Conservation (phyloP, 1,140 invertebrate genomes). For the Melipona quadrifasciata region DNA sequence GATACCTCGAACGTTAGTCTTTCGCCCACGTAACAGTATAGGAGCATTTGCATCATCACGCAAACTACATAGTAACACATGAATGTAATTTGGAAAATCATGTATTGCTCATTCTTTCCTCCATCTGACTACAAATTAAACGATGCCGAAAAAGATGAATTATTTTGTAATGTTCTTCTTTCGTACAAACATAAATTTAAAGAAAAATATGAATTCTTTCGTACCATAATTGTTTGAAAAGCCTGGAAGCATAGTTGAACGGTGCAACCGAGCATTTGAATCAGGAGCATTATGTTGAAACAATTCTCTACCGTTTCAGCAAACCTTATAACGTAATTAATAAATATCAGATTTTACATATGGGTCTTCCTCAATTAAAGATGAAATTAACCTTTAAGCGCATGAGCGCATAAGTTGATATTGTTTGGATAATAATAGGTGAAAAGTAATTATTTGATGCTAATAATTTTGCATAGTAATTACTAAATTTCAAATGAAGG, state of each 20-base stretch:
- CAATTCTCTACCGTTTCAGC: slow-evolving; percentile 74
- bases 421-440: too few relatives aligned
- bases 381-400: too few relatives aligned
- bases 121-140: slow-evolving; percentile 29
- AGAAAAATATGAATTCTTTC: background rate
- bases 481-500: too few relatives aligned
- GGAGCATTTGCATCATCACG: slow-evolving; percentile 52
- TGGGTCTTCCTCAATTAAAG: too few relatives aligned
- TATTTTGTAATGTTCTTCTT: background rate
- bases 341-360: background rate
- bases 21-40: slow-evolving; percentile 66
- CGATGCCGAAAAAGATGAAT: background rate
- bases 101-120: background rate
- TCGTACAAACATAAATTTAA: too few relatives aligned
- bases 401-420: too few relatives aligned
- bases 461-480: too few relatives aligned
- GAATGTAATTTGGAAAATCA: slow-evolving; percentile 42
- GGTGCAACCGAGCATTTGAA: slow-evolving; percentile 64
- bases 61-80: slow-evolving; percentile 42
- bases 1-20: slow-evolving; percentile 50
- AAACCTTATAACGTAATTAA: slow-evolving; percentile 63
- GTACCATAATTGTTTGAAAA: slow-evolving; percentile 64
- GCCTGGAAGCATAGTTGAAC: slow-evolving; percentile 66
- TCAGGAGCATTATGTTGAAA: slow-evolving; percentile 68
- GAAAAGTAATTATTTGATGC: too few relatives aligned